Evolutionary conservation across 2,888 invertebrate species (phyloP), one percentile per base, ranked within the genome.

Genomic region (Onthophagus sagittarius): DNA sequence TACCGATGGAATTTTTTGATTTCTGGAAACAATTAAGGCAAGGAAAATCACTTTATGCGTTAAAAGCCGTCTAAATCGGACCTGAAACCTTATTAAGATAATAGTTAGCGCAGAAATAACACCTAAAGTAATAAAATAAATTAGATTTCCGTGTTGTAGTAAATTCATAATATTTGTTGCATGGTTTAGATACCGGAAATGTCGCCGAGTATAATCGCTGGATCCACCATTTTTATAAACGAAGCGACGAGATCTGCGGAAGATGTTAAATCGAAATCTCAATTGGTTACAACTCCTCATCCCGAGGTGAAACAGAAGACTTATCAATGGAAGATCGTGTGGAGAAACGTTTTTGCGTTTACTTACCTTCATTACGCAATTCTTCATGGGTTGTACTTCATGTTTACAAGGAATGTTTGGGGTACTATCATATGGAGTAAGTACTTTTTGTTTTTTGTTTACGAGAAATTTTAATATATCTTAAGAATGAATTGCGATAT

Each of bases 311-410:
- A 75, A 32, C 72, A 76, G 63, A 74, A 76, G 13, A 73, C 76
- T 64, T 84, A 84, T 77, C 80, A 82, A 82, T 90, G 91, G 90
- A 87, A 91, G 78, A 91, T 94, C 77, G 94, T 94, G 0, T 94
- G 94, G 94, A 89, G 91, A 82, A 94, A 94, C 84, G 91, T 94
- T 0, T 81, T 92, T 2, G 90, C 91, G 5, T 94, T 94, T 81
- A 79, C 90, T 0, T 90, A 93, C 79, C 86, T 95, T 63, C 94
- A 95, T 82, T 80, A 87, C 4, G 89, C 88, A 0, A 88, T 90
- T 0, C 9, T 92, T 0, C 94, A 92, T 79, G 92, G 90, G 11
- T 62, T 91, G 0, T 92, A 90, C 80, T 84, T 92, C 11, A 82
- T 87, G 31, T 82, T 88, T 73, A 84, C 85, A 15, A 85, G 84